Evolutionary conservation across 2,888 invertebrate species (phyloP).

Genomic region (Euzetes globulus): DNA sequence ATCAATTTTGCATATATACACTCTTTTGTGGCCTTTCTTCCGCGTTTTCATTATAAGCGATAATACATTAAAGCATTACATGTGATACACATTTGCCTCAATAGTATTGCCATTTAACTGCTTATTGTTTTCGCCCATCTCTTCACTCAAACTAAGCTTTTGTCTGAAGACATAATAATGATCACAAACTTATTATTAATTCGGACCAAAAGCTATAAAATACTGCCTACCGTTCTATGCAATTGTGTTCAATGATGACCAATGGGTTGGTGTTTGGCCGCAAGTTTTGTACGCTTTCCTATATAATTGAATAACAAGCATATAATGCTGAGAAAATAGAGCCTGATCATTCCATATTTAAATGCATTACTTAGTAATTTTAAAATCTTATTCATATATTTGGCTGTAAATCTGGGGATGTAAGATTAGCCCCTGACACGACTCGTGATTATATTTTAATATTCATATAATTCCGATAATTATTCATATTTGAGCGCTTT

Average conservation of each 20-base stretch:
- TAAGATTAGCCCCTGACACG: not conserved
- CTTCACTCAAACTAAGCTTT: not conserved
- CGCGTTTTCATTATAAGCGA: conserved; percentile 11
- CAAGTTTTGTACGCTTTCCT: too few relatives aligned
- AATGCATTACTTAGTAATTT: too few relatives aligned
- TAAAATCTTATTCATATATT: not conserved
- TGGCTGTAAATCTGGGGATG: not conserved
- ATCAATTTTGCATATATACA: conserved; percentile 14
- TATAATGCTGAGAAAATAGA: too few relatives aligned
- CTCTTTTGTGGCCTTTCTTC: not conserved
- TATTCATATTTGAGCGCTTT: not conserved
- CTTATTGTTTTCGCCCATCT: not conserved
- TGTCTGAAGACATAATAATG: not conserved
- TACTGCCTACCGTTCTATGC: not conserved
- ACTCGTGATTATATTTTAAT: conserved; percentile 5
- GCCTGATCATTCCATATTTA: too few relatives aligned
- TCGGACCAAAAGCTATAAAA: not conserved
- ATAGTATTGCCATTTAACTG: not conserved
- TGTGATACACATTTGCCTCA: not conserved
- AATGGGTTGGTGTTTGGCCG: too few relatives aligned
- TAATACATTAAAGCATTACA: not conserved
- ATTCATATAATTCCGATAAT: conserved; percentile 8
- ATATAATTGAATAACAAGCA: too few relatives aligned
- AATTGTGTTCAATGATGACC: too few relatives aligned
- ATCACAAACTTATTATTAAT: not conserved